Conservation (phyloP, 2,888 invertebrate genomes). For the Lathronympha strigana region DNA sequence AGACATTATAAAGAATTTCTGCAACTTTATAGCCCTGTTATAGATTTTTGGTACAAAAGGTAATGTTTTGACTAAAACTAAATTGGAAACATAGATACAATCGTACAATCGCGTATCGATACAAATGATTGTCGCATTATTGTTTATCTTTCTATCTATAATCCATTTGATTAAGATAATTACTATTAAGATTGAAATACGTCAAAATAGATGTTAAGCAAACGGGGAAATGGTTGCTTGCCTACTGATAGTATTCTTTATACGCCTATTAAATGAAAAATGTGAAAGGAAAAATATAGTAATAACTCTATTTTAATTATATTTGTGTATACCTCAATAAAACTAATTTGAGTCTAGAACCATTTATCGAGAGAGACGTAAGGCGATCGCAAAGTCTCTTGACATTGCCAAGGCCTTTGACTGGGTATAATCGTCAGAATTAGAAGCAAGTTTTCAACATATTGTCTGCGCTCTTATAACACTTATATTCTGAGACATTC, state of each 20-base stretch:
- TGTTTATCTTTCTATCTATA: conserved; percentile 10
- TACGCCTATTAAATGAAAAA: not conserved
- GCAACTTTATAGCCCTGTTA: not conserved
- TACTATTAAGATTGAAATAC: conserved; percentile 14
- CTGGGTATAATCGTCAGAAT: too few species aligned
- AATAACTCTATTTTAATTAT: too few species aligned
- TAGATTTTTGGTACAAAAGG: too few species aligned
- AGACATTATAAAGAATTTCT: not conserved
- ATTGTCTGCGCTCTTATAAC: too few species aligned
- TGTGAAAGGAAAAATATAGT: not conserved
- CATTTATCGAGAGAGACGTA: too few species aligned
- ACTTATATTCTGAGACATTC: too few species aligned
- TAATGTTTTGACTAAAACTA: not conserved
- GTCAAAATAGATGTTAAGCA: conserved; percentile 10
- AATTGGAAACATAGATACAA: conserved; percentile 1
- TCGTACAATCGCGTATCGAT: conserved; percentile 1
- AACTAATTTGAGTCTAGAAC: too few species aligned
- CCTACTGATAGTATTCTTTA: not conserved
- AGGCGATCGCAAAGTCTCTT: too few species aligned
- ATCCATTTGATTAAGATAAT: not conserved
- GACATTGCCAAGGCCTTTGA: too few species aligned
- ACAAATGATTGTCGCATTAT: not conserved
- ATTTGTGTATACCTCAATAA: too few species aligned
- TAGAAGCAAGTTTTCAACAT: too few species aligned
- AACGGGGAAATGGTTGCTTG: not conserved